Evolutionary conservation across 2,113 vertebrate genomes (phyloP).

Genomic region (Psettodes erumei): DNA sequence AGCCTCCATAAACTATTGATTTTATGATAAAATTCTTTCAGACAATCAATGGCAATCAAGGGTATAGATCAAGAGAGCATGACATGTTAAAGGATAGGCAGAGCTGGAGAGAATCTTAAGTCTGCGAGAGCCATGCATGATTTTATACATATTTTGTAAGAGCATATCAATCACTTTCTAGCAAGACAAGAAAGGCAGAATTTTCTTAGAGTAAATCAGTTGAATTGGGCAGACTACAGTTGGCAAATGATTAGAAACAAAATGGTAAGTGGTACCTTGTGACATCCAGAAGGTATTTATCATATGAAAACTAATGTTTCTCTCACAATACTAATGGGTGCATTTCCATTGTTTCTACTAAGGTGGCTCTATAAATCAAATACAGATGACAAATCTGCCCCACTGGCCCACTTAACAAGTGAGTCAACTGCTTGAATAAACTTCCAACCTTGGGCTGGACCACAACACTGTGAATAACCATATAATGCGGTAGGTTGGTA

Average conservation of each 20-base stretch:
- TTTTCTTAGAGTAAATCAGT: background rate
- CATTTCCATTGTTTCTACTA: background rate
- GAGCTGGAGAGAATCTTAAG: conserved; percentile 80
- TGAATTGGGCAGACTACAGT: background rate
- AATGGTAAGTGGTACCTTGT: conserved; percentile 1
- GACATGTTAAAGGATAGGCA: conserved; percentile 82
- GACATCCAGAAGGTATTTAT: background rate
- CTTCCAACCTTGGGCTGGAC: conserved; percentile 20
- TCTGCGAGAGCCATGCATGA: conserved; percentile 55
- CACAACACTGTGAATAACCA: conserved; percentile 24
- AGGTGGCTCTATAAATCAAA: background rate
- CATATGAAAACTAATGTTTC: background rate
- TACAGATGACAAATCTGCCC: background rate
- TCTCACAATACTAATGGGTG: background rate
- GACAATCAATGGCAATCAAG: conserved; percentile 89
- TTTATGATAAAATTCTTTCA: conserved; percentile 91
- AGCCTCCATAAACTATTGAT: conserved; percentile 90
- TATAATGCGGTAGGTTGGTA: conserved; percentile 27
- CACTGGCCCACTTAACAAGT: background rate
- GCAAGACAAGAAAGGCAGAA: background rate
- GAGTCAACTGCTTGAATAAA: conserved; percentile 18
- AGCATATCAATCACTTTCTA: conserved; percentile 25
- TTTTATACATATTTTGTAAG: conserved; percentile 11
- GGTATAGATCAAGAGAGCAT: conserved; percentile 87
- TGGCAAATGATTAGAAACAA: background rate